phyloP scores from a whole-genome alignment of 1,140 invertebrate species.

The Coenobita brevimanus region DNA sequence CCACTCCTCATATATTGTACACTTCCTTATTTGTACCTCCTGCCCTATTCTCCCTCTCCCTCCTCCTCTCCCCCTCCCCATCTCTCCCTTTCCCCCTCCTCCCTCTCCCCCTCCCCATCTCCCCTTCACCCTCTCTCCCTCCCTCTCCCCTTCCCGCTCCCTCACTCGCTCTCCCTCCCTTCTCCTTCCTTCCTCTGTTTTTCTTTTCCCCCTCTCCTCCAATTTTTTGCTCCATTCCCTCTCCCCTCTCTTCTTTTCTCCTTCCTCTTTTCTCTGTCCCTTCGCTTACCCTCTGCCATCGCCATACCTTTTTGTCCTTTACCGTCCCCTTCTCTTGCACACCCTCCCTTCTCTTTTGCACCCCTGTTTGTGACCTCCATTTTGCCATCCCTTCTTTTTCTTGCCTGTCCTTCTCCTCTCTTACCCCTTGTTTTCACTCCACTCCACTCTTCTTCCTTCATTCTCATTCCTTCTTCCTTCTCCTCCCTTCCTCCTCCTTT shows the following conservation, averaged over 20 bases:
- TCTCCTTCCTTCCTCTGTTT: too few relatives aligned
- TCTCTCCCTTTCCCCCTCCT: too few relatives aligned
- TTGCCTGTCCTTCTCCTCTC: neutral
- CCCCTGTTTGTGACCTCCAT: neutral
- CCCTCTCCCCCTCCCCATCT: too few relatives aligned
- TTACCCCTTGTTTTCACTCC: too few relatives aligned
- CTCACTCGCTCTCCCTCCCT: too few relatives aligned
- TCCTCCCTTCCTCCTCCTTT: neutral
- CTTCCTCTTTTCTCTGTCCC: neutral
- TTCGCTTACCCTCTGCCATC: neutral
- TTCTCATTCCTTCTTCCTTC: slow-evolving; percentile 1
- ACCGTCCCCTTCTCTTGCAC: neutral
- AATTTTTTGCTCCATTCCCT: neutral
- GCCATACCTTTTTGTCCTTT: neutral
- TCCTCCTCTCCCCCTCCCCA: too few relatives aligned
- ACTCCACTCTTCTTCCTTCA: too few relatives aligned
- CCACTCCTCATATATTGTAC: too few relatives aligned
- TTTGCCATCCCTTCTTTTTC: neutral
- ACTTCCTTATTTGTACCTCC: too few relatives aligned
- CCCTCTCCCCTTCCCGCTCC: too few relatives aligned
- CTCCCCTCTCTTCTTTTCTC: neutral
- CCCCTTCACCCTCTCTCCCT: too few relatives aligned
- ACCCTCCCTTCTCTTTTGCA: neutral
- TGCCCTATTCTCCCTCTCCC: too few relatives aligned
- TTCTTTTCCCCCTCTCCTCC: neutral